These are phyloP conservation scores for Tychaedon coryphoeus DNA, from an alignment of 2,113 vertebrate genomes.

Conservation along the genomic window DNA sequence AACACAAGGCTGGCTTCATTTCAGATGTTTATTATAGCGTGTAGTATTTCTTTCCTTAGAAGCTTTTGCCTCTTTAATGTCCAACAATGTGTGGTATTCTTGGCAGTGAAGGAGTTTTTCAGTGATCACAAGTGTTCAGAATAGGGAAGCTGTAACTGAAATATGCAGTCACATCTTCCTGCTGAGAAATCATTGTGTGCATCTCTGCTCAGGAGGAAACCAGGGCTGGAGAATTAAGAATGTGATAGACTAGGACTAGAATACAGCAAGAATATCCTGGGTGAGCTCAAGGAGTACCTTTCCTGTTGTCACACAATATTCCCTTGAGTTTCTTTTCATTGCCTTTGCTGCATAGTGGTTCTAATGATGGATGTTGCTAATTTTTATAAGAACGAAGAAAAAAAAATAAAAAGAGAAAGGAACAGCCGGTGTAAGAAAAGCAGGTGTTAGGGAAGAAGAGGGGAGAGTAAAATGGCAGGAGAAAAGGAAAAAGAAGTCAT, in stretches of 20 bases:
- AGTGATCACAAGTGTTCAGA: neutral
- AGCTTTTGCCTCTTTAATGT: neutral
- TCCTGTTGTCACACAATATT: neutral
- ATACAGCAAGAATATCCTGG: neutral
- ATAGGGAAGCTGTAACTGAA: neutral
- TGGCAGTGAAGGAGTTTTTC: neutral
- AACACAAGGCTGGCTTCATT: neutral
- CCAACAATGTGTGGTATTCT: neutral
- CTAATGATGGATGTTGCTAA: neutral
- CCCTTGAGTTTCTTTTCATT: neutral
- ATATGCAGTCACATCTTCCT: neutral
- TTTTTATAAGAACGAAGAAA: neutral
- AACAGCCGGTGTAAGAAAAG: neutral
- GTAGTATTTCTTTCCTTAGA: neutral
- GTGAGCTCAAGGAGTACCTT: neutral
- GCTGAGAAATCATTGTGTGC: neutral
- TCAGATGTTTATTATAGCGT: neutral
- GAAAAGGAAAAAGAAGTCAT: neutral
- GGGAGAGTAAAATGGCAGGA: neutral
- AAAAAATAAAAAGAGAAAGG: neutral
- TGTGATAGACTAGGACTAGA: neutral
- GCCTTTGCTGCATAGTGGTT: neutral
- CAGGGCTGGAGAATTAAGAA: neutral
- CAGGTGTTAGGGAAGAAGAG: accelerated
- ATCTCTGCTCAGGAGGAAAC: neutral